Conservation (phyloP, 2,113 vertebrate genomes). For the Neotoma lepida region DNA sequence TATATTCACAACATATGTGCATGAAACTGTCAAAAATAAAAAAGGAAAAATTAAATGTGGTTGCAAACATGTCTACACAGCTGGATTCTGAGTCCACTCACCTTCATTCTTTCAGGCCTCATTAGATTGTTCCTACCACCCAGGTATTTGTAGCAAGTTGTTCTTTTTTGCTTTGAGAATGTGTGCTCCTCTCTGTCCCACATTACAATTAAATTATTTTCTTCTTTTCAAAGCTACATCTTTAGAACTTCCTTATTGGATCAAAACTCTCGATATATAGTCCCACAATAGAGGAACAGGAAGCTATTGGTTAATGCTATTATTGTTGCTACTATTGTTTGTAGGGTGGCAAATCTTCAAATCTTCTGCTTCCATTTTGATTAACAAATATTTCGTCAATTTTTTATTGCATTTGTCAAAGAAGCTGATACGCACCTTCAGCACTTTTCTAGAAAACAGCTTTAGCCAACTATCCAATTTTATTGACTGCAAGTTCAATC, state of each 20-base stretch:
- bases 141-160: neutral
- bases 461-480: neutral
- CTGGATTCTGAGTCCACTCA: neutral
- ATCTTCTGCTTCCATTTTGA: neutral
- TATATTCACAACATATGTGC: neutral
- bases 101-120: neutral
- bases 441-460: neutral
- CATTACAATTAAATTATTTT: neutral
- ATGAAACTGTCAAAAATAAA: neutral
- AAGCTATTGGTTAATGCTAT: neutral
- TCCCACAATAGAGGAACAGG: neutral
- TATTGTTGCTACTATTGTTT: neutral
- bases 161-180: neutral
- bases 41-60: too few relatives aligned
- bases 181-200: neutral
- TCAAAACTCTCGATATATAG: constrained; percentile 13
- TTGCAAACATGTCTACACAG: neutral
- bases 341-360: neutral
- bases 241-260: neutral
- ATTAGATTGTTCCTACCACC: neutral
- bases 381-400: neutral
- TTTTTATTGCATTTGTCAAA: neutral
- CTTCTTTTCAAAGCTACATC: neutral
- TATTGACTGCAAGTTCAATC: neutral
- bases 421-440: neutral